Conservation (phyloP, 2,888 invertebrate genomes). For the Leptarthrus brevirostris region DNA sequence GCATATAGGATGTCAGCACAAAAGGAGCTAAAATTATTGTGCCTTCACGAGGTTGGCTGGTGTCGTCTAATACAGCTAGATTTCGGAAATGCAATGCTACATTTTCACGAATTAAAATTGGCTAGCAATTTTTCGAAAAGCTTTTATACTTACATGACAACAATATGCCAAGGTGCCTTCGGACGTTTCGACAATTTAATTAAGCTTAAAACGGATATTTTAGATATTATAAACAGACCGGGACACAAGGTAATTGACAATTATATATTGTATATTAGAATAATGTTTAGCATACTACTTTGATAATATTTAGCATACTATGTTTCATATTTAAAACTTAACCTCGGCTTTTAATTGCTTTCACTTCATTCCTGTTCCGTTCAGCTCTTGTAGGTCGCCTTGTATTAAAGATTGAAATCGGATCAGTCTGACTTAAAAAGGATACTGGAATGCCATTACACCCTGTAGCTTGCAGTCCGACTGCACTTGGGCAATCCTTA, state of each 20-base stretch:
- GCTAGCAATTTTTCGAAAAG: slow-evolving; percentile 72
- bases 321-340: too few species aligned
- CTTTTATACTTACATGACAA: slow-evolving; percentile 74
- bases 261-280: not conserved
- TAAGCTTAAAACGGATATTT: slow-evolving; percentile 59
- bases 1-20: slow-evolving; percentile 73
- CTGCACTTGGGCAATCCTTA: too few species aligned
- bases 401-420: too few species aligned
- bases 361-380: too few species aligned
- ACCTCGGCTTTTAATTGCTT: too few species aligned
- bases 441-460: too few species aligned
- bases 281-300: not conserved
- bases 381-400: too few species aligned
- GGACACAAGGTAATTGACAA: slow-evolving; percentile 59
- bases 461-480: too few species aligned
- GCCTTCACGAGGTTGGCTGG: slow-evolving; percentile 70
- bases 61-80: slow-evolving; percentile 73
- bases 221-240: slow-evolving; percentile 59
- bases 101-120: slow-evolving; percentile 70
- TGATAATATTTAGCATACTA: too few species aligned
- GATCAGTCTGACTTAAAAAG: too few species aligned
- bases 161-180: slow-evolving; percentile 64
- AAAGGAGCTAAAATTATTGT: slow-evolving; percentile 73
- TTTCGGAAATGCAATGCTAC: slow-evolving; percentile 69
- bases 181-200: slow-evolving; percentile 58